Evolutionary conservation across 2,797 vertebrate genomes (phyloP), one percentile per base, ranked within the genome.

Genomic region (Neoniphon sammara): DNA sequence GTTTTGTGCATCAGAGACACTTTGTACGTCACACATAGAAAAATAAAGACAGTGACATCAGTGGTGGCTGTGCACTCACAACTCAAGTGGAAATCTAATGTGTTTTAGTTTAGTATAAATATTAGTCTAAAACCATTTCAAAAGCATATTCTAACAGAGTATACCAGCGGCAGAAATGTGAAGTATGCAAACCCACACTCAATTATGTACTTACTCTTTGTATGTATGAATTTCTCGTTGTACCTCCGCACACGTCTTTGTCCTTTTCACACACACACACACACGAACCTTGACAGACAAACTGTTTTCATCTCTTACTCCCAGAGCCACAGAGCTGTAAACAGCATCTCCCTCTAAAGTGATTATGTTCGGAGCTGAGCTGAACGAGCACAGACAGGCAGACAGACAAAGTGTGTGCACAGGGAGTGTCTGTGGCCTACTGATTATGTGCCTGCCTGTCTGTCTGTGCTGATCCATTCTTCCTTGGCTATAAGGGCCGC

Each of bases 231-330:
- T 50, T 44, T 21, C 61, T 63, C 60, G 46, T 65, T 66, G 64
- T 50, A 6, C 12, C n/a, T 59, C 17, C 10, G 47, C 39, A 62
- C 50, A 7, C 27, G 23, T 27, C 54, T 7, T 25, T 31, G 15
- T 47, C 75, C 23, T 7, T 25, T 7, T 14, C 44, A 49, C 12
- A 14, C 75, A 59, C 50, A 60, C 57, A 42, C 14, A 66, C 44
- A 57, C 72, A 58, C 44, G 71, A 50, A 73, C 53, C 62, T 64
- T 62, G 73, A 78, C 49, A 82, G 81, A 91, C 87, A 85, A 86
- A 90, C 79, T 84, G 88, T 91, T 89, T 89, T 89, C 81, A 82
- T 91, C 89, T 88, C 86, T 87, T 81, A 74, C 75, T 84, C 80
- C 77, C 86, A 80, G 85, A 73, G 81, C 36, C 67, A 53, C 62